These are phyloP conservation scores for Lottia scabra DNA, from an alignment of 2,888 invertebrate genomes.

Conservation along the genomic window DNA sequence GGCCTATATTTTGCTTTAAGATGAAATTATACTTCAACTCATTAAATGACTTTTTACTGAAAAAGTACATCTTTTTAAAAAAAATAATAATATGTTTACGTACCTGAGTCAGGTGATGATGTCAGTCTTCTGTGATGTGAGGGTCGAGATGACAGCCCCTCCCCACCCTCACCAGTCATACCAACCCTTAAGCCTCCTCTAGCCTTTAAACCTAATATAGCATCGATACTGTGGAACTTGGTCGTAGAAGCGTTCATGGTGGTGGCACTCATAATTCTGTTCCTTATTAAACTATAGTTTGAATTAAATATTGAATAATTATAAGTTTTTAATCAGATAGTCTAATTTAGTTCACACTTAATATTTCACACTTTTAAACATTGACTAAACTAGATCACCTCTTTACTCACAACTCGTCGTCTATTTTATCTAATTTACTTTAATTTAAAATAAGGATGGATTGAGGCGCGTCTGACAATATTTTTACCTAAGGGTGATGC, in stretches of 20 bases:
- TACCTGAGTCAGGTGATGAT: background rate
- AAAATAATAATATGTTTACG: background rate
- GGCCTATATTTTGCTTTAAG: too few relatives aligned
- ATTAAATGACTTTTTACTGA: too few relatives aligned
- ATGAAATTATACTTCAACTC: too few relatives aligned
- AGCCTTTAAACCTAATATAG: conserved; percentile 42
- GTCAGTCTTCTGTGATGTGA: background rate
- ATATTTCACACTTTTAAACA: too few relatives aligned
- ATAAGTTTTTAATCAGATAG: too few relatives aligned
- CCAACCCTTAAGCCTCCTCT: background rate
- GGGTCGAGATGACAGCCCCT: background rate
- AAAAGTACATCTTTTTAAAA: too few relatives aligned
- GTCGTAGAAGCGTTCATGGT: conserved; percentile 35
- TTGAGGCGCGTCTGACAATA: conserved; percentile 25
- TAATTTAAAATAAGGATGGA: conserved; percentile 28
- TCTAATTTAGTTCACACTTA: too few relatives aligned
- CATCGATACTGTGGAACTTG: conserved; percentile 50
- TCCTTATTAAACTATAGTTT: too few relatives aligned
- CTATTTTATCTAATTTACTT: conserved; percentile 22
- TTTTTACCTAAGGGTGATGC: conserved; percentile 23
- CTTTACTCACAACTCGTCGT: background rate
- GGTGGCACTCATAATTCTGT: background rate
- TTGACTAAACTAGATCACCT: too few relatives aligned
- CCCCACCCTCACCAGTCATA: conserved; percentile 3
- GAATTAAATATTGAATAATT: too few relatives aligned